Evolutionary conservation across 2,797 vertebrate genomes (phyloP), one percentile per base, ranked within the genome.

Genomic region (Mallotus villosus): DNA sequence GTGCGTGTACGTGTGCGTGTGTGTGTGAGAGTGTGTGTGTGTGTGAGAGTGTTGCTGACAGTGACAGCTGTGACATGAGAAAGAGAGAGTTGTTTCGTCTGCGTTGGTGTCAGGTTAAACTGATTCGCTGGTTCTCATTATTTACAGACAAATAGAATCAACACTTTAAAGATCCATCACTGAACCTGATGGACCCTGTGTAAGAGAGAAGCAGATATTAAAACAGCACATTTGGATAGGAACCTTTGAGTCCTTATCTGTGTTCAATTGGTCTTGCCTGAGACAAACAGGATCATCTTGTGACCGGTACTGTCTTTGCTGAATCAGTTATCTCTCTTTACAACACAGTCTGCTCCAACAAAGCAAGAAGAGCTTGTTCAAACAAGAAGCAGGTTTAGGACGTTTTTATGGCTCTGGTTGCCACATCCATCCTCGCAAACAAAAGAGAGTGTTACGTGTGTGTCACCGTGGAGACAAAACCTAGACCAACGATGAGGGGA

Each of bases 381-480:
- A 86, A 85, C 83, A 46, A 72, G 74, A 69, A 32, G 81, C 79
- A 83, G 83, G 80, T 85, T 88, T 83, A 71, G 76, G 89, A 92
- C 85, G 67, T 89, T 92, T 93, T 93, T 91, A 92, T 91, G 89
- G 85, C 82, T 73, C 86, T 63, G 85, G 89, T 89, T 86, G 87
- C 75, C 37, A 77, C 89, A 90, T 93, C 86, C 87, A 92, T 91
- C 88, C 84, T 74, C 72, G 64, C 71, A 72, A 76, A 91, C 90
- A 92, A 92, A 91, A 85, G 89, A 77, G 78, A 73, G 73, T 72
- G 64, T 53, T 46, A 78, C 84, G 88, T 89, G 81, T 76, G 85
- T 86, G 89, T 91, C 92, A 91, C 87, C 81, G 73, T 77, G 0
- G 72, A 89, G 86, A 93, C 90, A 92, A 93, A 92, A 89, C 85